Percentiles rank a stretch among this genome's conserved stretches.
These are phyloP conservation scores for Eulemur mongoz DNA, from an alignment of 2,797 vertebrate genomes.

Conservation along the genomic window DNA sequence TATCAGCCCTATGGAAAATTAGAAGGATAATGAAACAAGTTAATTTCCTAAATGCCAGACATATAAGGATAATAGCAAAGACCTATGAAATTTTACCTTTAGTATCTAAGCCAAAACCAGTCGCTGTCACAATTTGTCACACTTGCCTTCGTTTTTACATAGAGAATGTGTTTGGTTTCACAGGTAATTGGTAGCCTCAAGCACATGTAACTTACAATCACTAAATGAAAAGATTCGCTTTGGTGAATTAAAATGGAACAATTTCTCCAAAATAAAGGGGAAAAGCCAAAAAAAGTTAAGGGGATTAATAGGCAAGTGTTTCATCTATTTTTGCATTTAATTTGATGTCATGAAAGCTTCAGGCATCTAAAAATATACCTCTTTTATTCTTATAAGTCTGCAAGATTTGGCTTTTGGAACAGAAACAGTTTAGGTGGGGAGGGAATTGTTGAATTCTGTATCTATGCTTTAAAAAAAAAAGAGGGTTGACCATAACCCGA, in stretches of 20 bases:
- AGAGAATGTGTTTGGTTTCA: constrained; percentile 67
- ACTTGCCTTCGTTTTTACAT: constrained; percentile 1
- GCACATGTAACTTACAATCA: constrained; percentile 75
- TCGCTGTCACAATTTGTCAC: constrained; percentile 35
- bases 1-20: not conserved
- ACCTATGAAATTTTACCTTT: constrained; percentile 14
- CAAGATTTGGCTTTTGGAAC: constrained; percentile 64
- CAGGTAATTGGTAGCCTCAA: constrained; percentile 80
- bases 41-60: constrained; percentile 36
- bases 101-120: not conserved
- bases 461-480: constrained; percentile 55
- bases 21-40: constrained; percentile 32
- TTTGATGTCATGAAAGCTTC: constrained; percentile 70
- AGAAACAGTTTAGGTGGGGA: constrained; percentile 68
- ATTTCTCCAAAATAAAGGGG: constrained; percentile 76
- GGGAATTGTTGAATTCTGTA: constrained; percentile 62
- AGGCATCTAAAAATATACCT: constrained; percentile 72
- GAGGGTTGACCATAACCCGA: constrained; percentile 82
- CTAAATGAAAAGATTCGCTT: constrained; percentile 73
- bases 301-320: constrained; percentile 71
- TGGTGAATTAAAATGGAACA: constrained; percentile 80
- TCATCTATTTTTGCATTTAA: constrained; percentile 69
- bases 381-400: constrained; percentile 71
- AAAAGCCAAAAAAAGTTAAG: constrained; percentile 56
- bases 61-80: constrained; percentile 5